Percentiles rank a stretch among this genome's conserved stretches.
Conservation (phyloP, 2,113 vertebrate species). For the Conger conger region DNA sequence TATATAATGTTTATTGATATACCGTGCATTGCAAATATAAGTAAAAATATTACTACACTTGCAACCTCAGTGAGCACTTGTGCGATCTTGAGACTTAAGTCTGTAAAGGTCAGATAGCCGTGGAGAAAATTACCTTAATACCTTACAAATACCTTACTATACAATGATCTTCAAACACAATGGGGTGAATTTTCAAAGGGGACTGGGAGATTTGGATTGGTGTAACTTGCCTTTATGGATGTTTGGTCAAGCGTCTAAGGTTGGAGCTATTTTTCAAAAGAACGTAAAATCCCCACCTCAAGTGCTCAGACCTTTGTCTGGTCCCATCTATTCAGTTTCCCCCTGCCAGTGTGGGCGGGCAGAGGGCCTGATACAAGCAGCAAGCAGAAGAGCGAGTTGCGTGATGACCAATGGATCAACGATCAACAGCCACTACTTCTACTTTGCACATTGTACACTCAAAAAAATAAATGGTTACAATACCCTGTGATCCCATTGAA, state of each 20-base stretch:
- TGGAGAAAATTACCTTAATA: conserved; percentile 16
- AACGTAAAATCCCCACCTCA: conserved; percentile 50
- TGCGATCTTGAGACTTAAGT: conserved; percentile 45
- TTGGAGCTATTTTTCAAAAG: conserved; percentile 49
- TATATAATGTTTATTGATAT: neutral
- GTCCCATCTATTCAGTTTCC: conserved; percentile 19
- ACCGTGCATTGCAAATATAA: neutral
- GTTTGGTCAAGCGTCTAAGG: conserved; percentile 59
- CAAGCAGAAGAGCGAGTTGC: neutral
- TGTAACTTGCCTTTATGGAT: conserved; percentile 55
- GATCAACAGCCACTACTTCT: neutral
- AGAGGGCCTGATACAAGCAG: conserved; percentile 9
- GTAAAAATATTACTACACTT: neutral
- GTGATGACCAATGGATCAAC: neutral
- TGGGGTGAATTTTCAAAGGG: conserved; percentile 57
- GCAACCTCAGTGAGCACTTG: neutral
- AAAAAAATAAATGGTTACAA: too few species aligned
- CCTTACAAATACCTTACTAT: conserved; percentile 28
- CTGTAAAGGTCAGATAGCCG: conserved; percentile 36
- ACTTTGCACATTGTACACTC: neutral
- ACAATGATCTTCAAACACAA: conserved; percentile 51
- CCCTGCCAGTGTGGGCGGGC: conserved; percentile 34
- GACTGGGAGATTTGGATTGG: conserved; percentile 53
- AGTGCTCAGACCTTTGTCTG: conserved; percentile 49
- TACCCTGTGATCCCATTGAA: too few species aligned